A percentile compares a stretch with the other conserved stretches of the same genome.
phyloP scores from a whole-genome alignment of 2,888 invertebrate genomes.

The Melieria picta region DNA sequence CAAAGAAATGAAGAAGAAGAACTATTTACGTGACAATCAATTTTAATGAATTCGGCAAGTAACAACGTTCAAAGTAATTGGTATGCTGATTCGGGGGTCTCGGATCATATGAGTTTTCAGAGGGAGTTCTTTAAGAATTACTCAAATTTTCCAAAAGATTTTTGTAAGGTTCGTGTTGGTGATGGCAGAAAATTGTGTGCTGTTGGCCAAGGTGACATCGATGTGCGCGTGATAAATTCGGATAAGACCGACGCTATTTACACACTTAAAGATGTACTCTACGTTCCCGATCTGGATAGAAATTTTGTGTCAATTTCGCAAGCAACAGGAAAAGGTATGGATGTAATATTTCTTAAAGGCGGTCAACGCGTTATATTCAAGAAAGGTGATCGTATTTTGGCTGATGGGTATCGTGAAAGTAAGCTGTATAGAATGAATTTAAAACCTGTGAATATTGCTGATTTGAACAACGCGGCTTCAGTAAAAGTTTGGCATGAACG shows the following conservation, averaged over 20 bases:
- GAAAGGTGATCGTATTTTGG: slow-evolving; percentile 33
- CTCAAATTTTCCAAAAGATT: neutral
- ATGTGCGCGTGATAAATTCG: slow-evolving; percentile 35
- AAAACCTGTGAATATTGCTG: slow-evolving; percentile 22
- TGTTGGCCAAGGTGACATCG: slow-evolving; percentile 36
- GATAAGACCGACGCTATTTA: slow-evolving; percentile 23
- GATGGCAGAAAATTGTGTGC: slow-evolving; percentile 34
- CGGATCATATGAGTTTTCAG: slow-evolving; percentile 42
- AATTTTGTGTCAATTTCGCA: slow-evolving; percentile 33
- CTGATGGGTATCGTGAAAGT: slow-evolving; percentile 34
- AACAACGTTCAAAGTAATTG: slow-evolving; percentile 24
- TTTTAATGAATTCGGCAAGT: slow-evolving; percentile 1
- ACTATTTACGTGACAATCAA: slow-evolving; percentile 9
- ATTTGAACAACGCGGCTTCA: slow-evolving; percentile 30
- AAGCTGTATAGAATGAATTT: slow-evolving; percentile 39
- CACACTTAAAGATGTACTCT: slow-evolving; percentile 39
- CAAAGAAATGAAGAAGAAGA: slow-evolving; percentile 11
- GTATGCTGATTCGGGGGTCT: slow-evolving; percentile 40
- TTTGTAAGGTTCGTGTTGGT: slow-evolving; percentile 34
- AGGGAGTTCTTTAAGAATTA: slow-evolving; percentile 31
- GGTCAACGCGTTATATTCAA: slow-evolving; percentile 35
- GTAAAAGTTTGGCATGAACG: slow-evolving; percentile 36
- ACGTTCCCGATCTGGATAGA: slow-evolving; percentile 30
- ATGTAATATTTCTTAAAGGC: slow-evolving; percentile 34
- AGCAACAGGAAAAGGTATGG: slow-evolving; percentile 31